Conservation (phyloP, 2,113 vertebrate species). For the Xiphophorus couchianus region DNA sequence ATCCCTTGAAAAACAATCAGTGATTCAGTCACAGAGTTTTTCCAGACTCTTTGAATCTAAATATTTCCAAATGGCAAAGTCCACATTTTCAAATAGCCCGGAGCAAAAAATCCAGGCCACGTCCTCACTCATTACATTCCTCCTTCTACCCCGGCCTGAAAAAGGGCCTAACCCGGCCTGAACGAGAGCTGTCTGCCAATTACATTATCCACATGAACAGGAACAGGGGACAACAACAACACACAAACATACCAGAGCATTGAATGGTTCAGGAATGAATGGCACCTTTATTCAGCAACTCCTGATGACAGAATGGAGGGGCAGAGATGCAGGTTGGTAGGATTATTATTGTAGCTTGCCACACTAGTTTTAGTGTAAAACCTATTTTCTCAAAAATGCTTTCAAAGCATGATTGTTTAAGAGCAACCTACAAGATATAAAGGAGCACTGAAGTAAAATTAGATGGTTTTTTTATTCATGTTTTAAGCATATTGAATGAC, state of each 20-base stretch:
- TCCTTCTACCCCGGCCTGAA: conserved; percentile 16
- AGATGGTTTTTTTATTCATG: no score
- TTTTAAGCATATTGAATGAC: not conserved
- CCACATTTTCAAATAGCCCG: conserved; percentile 5
- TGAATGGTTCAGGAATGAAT: conserved; percentile 53
- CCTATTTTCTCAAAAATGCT: not conserved
- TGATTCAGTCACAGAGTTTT: not conserved
- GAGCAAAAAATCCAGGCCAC: not conserved
- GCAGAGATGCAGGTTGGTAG: not conserved
- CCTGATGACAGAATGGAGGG: conserved; percentile 46
- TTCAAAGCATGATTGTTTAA: not conserved
- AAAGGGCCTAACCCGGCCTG: conserved; percentile 10
- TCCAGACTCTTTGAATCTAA: conserved; percentile 4
- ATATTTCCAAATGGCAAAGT: conserved; percentile 1
- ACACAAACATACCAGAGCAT: conserved; percentile 25
- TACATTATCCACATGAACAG: conserved; percentile 65
- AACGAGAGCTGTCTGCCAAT: conserved; percentile 48
- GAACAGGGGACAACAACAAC: conserved; percentile 37
- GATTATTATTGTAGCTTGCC: not conserved
- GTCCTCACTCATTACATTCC: conserved; percentile 14
- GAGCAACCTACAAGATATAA: not conserved
- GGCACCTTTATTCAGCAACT: conserved; percentile 49
- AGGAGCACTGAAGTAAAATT: not conserved
- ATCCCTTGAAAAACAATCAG: not conserved
- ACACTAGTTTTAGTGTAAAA: not conserved